phyloP scores from a whole-genome alignment of 2,113 vertebrate genomes.

The Electrona antarctica region DNA sequence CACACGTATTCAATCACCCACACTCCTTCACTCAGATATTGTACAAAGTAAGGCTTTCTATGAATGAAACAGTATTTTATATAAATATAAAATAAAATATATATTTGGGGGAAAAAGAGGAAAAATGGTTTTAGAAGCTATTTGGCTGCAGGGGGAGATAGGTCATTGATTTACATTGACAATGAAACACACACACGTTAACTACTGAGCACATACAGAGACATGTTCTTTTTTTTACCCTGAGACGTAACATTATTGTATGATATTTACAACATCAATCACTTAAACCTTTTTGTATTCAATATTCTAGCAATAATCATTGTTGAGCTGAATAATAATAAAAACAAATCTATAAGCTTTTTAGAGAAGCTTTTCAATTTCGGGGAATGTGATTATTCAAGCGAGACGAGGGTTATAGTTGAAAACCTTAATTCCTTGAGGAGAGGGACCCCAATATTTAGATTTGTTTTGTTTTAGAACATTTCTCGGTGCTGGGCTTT shows the following conservation, averaged over 20 bases:
- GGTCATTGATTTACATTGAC: conserved; percentile 56
- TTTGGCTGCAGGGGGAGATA: conserved; percentile 64
- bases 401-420: conserved; percentile 4
- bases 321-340: conserved; percentile 25
- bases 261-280: conserved; percentile 42
- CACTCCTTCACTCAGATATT: conserved; percentile 69
- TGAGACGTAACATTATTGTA: conserved; percentile 37
- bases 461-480: conserved; percentile 30
- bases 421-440: too few relatives aligned
- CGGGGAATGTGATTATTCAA: conserved; percentile 45
- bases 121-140: conserved; percentile 67
- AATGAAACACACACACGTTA: conserved; percentile 31
- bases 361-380: conserved; percentile 54
- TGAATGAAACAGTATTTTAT: conserved; percentile 85
- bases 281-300: conserved; percentile 48
- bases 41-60: conserved; percentile 81
- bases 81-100: conserved; percentile 71
- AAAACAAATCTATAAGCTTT: conserved; percentile 44
- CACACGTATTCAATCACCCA: conserved; percentile 35
- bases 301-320: conserved; percentile 52
- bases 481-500: conserved; percentile 63
- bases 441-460: conserved; percentile 11
- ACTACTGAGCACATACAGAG: conserved; percentile 56
- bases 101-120: conserved; percentile 73
- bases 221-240: conserved; percentile 19